Evolutionary conservation across 2,797 vertebrate species (phyloP).

Genomic region (Amblyraja radiata): DNA sequence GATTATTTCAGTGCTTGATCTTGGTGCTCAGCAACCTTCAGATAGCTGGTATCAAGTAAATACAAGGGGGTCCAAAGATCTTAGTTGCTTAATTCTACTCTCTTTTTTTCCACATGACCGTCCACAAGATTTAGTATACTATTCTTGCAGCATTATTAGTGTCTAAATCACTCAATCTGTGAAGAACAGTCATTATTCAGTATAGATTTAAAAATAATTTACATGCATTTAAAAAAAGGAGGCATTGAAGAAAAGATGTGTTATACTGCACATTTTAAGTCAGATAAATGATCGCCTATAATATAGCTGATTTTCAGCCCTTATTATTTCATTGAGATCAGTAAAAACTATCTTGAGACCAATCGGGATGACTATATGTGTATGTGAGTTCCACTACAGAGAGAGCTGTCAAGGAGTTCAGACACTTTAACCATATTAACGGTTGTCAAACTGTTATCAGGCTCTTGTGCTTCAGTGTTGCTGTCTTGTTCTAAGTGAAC

Average conservation of each 20-base stretch:
- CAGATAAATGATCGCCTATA: neutral
- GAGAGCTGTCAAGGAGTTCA: neutral
- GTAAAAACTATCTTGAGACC: neutral
- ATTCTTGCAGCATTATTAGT: neutral
- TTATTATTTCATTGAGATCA: neutral
- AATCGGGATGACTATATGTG: neutral
- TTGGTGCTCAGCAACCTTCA: neutral
- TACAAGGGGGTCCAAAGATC: neutral
- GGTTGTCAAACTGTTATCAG: neutral
- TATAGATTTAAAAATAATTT: neutral
- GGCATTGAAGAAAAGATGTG: neutral
- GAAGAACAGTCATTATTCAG: neutral
- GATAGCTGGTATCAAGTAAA: neutral
- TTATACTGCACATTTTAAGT: neutral
- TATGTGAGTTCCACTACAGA: neutral
- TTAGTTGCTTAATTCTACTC: neutral
- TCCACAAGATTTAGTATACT: neutral
- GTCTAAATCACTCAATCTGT: neutral
- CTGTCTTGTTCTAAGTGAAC: neutral
- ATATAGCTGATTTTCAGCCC: neutral
- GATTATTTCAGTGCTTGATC: neutral
- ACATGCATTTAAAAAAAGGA: neutral
- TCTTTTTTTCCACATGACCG: neutral
- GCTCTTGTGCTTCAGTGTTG: neutral
- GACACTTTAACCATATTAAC: neutral